Percentiles rank a stretch among this genome's conserved stretches.
Conservation (phyloP, 2,797 vertebrate species). For the Erpetoichthys calabaricus region DNA sequence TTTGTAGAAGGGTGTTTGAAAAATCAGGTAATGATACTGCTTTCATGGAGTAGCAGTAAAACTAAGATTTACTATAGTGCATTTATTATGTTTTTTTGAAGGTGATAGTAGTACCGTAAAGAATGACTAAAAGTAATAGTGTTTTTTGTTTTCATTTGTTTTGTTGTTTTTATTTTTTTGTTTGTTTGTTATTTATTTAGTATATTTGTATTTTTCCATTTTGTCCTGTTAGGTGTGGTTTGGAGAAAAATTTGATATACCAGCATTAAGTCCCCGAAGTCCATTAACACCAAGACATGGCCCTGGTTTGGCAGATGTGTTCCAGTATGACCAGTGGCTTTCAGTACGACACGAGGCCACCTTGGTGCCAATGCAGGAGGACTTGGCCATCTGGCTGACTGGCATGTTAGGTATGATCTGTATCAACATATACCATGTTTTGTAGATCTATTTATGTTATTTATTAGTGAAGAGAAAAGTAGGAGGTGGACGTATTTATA, state of each 20-base stretch:
- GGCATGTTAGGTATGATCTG: conserved; percentile 68
- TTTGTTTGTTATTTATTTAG: too few relatives aligned
- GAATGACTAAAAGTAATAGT: too few relatives aligned
- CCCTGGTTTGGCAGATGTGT: conserved; percentile 77
- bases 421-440: background rate
- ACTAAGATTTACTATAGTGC: too few relatives aligned
- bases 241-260: conserved; percentile 64
- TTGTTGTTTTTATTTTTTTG: background rate
- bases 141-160: background rate
- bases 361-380: conserved; percentile 89
- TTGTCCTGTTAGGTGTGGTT: conserved; percentile 69
- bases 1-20: too few relatives aligned
- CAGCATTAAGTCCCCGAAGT: conserved; percentile 52
- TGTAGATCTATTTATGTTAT: too few relatives aligned
- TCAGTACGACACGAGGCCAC: conserved; percentile 81
- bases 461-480: too few relatives aligned
- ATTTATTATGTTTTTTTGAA: too few relatives aligned
- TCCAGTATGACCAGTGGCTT: conserved; percentile 90
- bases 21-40: too few relatives aligned
- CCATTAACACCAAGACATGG: conserved; percentile 69
- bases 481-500: too few relatives aligned
- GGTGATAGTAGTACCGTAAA: too few relatives aligned
- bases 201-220: background rate
- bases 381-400: conserved; percentile 85
- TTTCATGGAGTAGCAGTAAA: too few relatives aligned